These are phyloP conservation scores for Sebastes steindachneri DNA, from an alignment of 2,797 vertebrate genomes.

Conservation along the genomic window DNA sequence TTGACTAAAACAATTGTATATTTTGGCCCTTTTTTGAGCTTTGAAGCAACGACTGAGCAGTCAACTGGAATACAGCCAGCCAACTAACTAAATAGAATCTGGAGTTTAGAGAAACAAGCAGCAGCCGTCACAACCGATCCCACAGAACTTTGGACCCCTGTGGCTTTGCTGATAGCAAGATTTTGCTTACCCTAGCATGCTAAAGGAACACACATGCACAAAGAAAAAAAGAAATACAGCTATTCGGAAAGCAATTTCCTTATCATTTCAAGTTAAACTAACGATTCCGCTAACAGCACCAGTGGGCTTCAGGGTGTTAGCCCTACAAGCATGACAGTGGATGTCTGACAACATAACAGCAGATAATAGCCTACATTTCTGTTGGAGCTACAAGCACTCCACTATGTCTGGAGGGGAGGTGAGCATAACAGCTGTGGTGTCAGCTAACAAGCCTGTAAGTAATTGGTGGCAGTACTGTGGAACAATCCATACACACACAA, in stretches of 20 bases:
- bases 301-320: conserved; percentile 28
- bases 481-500: conserved; percentile 63
- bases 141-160: conserved; percentile 22
- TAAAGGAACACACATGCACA: not conserved
- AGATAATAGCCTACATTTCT: conserved; percentile 61
- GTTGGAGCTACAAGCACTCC: conserved; percentile 44
- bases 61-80: conserved; percentile 12
- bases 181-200: conserved; percentile 25
- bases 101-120: conserved; percentile 1
- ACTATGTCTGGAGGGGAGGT: conserved; percentile 62
- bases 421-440: conserved; percentile 54
- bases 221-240: not conserved
- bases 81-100: conserved; percentile 20
- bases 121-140: conserved; percentile 22
- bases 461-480: conserved; percentile 62
- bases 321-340: conserved; percentile 34
- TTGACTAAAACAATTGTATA: not conserved
- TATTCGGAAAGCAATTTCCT: conserved; percentile 21
- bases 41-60: not conserved
- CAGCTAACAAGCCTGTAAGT: conserved; percentile 67
- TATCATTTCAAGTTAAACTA: conserved; percentile 37
- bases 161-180: conserved; percentile 32
- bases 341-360: conserved; percentile 54
- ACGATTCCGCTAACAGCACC: conserved; percentile 21
- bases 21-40: not conserved